Conservation (phyloP, 2,888 invertebrate genomes). For the Diloba caeruleocephala region DNA sequence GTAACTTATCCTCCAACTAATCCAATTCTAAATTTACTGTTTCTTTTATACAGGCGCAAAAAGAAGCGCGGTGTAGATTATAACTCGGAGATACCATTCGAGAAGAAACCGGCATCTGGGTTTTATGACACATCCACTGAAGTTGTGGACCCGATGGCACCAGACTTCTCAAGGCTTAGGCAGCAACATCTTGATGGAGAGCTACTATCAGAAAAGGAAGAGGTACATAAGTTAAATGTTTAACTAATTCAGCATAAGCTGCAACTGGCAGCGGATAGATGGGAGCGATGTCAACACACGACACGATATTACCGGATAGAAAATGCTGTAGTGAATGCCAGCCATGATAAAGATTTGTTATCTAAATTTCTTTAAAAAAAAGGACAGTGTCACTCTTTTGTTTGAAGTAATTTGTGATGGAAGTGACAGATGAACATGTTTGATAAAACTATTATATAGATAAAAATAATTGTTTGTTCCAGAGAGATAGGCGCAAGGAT, state of each 20-base stretch:
- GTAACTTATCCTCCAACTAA: no score
- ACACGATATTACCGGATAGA: no score
- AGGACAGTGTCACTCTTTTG: no score
- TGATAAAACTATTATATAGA: background rate
- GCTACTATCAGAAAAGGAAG: conserved; percentile 96
- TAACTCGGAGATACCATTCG: conserved; percentile 99
- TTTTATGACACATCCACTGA: conserved; percentile 98
- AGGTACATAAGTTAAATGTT: no score
- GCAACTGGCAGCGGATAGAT: no score
- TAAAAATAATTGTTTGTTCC: conserved; percentile 53
- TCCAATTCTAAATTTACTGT: no score
- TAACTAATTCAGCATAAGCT: no score
- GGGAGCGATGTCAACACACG: no score
- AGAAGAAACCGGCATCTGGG: conserved; percentile 97
- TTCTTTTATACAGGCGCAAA: conserved; percentile 84
- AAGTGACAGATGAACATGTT: background rate
- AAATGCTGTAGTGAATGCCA: no score
- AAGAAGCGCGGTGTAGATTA: conserved; percentile 98
- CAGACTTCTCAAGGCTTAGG: conserved; percentile 96
- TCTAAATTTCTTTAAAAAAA: no score
- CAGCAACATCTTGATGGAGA: conserved; percentile 98
- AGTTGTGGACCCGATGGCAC: conserved; percentile 95
- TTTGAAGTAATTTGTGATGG: no score
- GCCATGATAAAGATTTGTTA: no score
- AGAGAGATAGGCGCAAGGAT: conserved; percentile 97